Evolutionary conservation across 37 sponge, comb jelly and placozoan species (phyloP).

Genomic region (Halisarca cf. caerulea): DNA sequence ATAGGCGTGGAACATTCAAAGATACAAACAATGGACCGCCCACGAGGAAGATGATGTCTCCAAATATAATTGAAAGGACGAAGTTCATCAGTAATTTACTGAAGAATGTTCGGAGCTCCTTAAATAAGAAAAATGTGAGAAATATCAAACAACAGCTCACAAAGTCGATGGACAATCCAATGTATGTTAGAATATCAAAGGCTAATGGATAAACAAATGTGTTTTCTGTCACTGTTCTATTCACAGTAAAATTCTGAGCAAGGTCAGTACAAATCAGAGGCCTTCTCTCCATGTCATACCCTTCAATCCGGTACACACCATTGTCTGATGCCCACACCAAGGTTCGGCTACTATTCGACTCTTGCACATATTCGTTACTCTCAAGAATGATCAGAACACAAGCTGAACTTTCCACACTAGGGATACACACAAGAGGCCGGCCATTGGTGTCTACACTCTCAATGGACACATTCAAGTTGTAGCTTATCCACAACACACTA

Average conservation of each 20-base stretch:
- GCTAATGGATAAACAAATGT: neutral
- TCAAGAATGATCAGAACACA: neutral
- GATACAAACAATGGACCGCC: neutral
- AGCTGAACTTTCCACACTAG: neutral
- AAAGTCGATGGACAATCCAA: conserved; percentile 54
- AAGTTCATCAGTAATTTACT: conserved; percentile 54
- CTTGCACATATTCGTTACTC: neutral
- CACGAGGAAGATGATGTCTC: conserved; percentile 35
- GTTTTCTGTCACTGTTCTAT: neutral
- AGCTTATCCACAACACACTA: too few species aligned
- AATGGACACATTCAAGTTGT: too few species aligned
- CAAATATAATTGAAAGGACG: conserved; percentile 14
- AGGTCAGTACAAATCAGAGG: conserved; percentile 39
- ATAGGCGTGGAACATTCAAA: neutral
- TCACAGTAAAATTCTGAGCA: conserved; percentile 15
- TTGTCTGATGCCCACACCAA: neutral
- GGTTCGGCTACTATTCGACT: neutral
- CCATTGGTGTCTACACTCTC: too few species aligned
- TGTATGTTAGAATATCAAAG: conserved; percentile 39
- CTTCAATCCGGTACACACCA: neutral
- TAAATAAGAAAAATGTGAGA: conserved; percentile 52
- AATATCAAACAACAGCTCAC: conserved; percentile 34
- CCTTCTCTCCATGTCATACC: neutral
- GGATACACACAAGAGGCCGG: too few species aligned
- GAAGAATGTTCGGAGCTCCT: conserved; percentile 50